Evolutionary conservation across 2,113 vertebrate genomes (phyloP).

Genomic region (Embiotoca jacksoni): DNA sequence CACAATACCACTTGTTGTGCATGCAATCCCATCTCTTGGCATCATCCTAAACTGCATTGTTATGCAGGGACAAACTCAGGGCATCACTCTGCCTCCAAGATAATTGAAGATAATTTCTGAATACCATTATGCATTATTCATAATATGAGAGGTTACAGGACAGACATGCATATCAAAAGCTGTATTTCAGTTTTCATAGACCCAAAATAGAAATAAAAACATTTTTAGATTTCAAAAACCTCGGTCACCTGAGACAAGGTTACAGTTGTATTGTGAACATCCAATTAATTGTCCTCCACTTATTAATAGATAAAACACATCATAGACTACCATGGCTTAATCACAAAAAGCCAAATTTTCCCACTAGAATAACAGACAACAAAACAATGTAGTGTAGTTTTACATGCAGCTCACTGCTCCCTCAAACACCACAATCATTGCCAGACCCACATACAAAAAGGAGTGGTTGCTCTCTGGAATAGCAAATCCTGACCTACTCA

Average conservation of each 20-base stretch:
- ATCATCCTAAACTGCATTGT: conserved; percentile 16
- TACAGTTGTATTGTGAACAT: conserved; percentile 34
- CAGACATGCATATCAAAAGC: conserved; percentile 19
- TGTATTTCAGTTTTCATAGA: conserved; percentile 1
- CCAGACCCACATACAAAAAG: conserved; percentile 56
- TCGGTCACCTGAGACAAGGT: conserved; percentile 20
- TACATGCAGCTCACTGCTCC: conserved; percentile 64
- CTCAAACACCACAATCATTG: conserved; percentile 62
- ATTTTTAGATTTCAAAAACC: conserved; percentile 11
- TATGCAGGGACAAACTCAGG: conserved; percentile 26
- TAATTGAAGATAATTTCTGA: conserved; percentile 45
- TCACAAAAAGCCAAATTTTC: conserved; percentile 51
- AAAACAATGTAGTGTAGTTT: conserved; percentile 51
- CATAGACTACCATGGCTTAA: conserved; percentile 23
- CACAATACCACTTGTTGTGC: conserved; percentile 24
- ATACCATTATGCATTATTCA: conserved; percentile 34
- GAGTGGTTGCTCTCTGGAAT: conserved; percentile 46
- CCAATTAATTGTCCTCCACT: conserved; percentile 30
- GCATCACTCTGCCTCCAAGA: conserved; percentile 8
- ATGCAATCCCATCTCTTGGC: conserved; percentile 22
- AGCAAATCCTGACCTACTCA: conserved; percentile 52
- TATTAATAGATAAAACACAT: conserved; percentile 48
- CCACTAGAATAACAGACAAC: conserved; percentile 41
- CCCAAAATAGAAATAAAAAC: conserved; percentile 18
- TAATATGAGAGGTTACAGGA: conserved; percentile 18